Base-by-base conservation (phyloP, 2,888 invertebrate species). In the Lordiphosa fenestrarum region DNA sequence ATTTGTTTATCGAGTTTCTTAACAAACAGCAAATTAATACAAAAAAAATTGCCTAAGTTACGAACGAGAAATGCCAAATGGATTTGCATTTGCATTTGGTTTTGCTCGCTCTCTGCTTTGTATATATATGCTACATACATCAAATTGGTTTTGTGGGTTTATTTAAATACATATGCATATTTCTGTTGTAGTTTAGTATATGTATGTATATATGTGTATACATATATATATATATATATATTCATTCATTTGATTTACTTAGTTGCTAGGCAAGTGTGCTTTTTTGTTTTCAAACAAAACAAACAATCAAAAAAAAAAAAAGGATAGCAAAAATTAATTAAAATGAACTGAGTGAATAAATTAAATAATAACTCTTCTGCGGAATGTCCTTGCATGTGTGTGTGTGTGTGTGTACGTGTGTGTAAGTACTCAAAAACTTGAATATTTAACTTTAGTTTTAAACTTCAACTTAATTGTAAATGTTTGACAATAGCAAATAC, bases 191-290 rank as follows among this genome's bases (percentile, higher is more conserved):
- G 48, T 58, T 59, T 50, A 50, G 55, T n/a, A n/a, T n/a, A n/a
- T 15, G 15, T 15, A 15, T 1, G 1, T 15, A 15, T 15, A 15
- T 15, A 15, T 15, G 2, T 15, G 47, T 39, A 30, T 51, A 36
- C 36, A 41, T 36, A 19, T 44, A 21, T 46, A 46, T 41, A 46
- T 54, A 39, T 69, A 39, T 65, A 12, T 60, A 53, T 60, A 35
- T 61, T 56, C 44, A 50, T 71, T 71, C 66, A 71, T 72, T 71
- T 71, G 62, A 69, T 71, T 71, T 71, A 71, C 63, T 64, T 64
- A 64, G 33, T 44, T 39, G 51, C 63, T 64, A 64, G 57, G 64
- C 64, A 51, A 63, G 55, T 62, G 60, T 62, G 53, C 40, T 41
- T 52, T 41, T 52, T 46, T 42, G 41, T 12, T 53, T 61, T 42